Evolutionary conservation across 2,888 invertebrate genomes (phyloP), one percentile per base, ranked within the genome.

Genomic region (Chymomyza procnemis): DNA sequence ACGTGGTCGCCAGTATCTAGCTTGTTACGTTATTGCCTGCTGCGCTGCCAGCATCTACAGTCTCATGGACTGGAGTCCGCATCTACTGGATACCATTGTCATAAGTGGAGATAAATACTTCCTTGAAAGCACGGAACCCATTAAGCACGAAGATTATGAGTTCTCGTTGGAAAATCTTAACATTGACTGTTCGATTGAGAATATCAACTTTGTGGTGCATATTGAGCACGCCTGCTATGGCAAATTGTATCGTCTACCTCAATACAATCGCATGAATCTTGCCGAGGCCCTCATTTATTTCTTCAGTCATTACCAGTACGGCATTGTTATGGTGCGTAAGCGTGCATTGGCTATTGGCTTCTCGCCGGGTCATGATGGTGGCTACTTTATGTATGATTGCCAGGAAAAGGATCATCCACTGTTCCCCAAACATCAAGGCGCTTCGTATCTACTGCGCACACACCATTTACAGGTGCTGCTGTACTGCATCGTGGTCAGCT

Each of bases 311-410:
- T 89, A 92, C 71, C 88, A 89, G 4, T 91, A 91, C 47, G 94
- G 94, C 5, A 90, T 95, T 59, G 86, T 93, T 55, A 92, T 92
- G 61, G 92, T 92, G 71, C 92, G 92, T 0, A 88, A 89, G 12
- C 93, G 93, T 64, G 93, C 93, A 59, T 86, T 93, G 70, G 92
- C 92, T 9, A 92, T 93, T 76, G 93, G 93, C 1, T 92, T 80
- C 64, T 77, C 85, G 71, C 76, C 82, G 0, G 89, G 89, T 0
- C 72, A 78, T 26, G 87, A 89, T 18, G 83, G 89, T 14, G 94
- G 94, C 12, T 95, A 94, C 80, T 94, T 94, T 76, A 93, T 95
- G 93, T 94, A 92, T 83, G 94, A 95, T 79, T 93, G 93, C 75
- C 93, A 94, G 88, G 92, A 92, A 69, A 90, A 91, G 75, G 94